Base-by-base conservation (phyloP, 2,113 vertebrate species). In the Mastomys coucha region DNA sequence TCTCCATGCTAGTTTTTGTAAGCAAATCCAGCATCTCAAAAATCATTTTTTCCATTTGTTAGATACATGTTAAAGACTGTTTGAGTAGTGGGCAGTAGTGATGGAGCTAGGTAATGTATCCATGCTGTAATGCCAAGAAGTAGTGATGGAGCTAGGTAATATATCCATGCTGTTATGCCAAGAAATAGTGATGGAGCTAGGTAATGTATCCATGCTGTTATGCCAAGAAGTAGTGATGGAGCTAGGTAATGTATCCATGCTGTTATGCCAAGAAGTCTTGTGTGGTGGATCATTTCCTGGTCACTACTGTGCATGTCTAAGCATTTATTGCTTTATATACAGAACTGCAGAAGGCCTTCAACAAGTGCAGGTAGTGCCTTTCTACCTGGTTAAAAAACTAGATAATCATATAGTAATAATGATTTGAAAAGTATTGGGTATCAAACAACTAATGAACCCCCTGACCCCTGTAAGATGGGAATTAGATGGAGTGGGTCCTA, bases 21-120 rank as follows among this genome's bases (percentile, higher is more conserved):
- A 98, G 98, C 96, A 94, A 98, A 93, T 93, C 95, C 96, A 97
- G 95, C 97, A 94, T 97, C 97, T 91, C 92, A 96, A 96, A 96
- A 96, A 91, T 96, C 53, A 5, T 51, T 97, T 3, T 0, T 97
- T 97, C 97, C 95, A 98, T 97, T 98, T 98, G 97, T 97, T 97
- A 88, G 97, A 91, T 78, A 97, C 97, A 97, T 98, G 91, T 98
- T 98, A 8, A 87, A 63, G 87, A 58, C 85, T 91, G 89, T 98
- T 96, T 98, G 96, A 98, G 14, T 69, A 76, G 63, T 95, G 98
- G 89, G 92, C 0, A 85, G 86, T 7, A 53, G 14, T 4, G 45
- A 67, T 95, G 84, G 65, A 88, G 36, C 0, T 67, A 13, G 84
- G 93, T 75, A 72, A 91, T 80, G n/a, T 96, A 72, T 78, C 56